These are phyloP conservation scores for Propithecus deckenii DNA, from an alignment of 2,797 vertebrate species.

Conservation along the genomic window DNA sequence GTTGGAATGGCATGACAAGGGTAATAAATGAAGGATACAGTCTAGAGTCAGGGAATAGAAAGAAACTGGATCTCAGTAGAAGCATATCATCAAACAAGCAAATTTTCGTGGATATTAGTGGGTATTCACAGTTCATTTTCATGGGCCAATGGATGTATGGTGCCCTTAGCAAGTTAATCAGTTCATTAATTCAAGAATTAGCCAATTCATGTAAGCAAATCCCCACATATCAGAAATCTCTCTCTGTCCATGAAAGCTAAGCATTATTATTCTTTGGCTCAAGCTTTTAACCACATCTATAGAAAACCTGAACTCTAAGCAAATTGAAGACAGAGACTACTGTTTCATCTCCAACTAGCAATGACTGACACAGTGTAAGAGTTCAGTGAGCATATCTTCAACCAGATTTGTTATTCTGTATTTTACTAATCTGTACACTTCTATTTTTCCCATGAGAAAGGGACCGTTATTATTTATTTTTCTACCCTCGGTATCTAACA, in stretches of 20 bases:
- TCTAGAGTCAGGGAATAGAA: neutral
- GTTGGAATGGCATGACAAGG: neutral
- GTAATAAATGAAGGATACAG: neutral
- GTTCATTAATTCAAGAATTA: neutral
- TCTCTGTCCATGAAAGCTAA: neutral
- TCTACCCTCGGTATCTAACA: neutral
- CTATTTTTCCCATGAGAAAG: neutral
- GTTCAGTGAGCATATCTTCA: neutral
- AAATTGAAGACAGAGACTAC: neutral
- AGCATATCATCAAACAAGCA: neutral
- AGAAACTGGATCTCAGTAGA: constrained; percentile 2
- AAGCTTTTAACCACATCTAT: constrained; percentile 1
- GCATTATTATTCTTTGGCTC: neutral
- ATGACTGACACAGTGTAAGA: neutral
- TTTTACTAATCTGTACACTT: neutral
- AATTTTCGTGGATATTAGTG: neutral
- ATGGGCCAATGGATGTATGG: neutral
- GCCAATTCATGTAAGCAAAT: neutral
- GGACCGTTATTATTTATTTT: neutral
- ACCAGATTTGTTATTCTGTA: neutral
- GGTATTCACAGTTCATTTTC: neutral
- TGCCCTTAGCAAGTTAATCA: neutral
- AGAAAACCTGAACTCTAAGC: neutral
- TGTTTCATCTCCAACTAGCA: neutral
- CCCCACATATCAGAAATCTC: neutral